A percentile compares a stretch with the other conserved stretches of the same genome.
Conservation (phyloP, 1,140 invertebrate species). For the Ostrea denselamellosa region DNA sequence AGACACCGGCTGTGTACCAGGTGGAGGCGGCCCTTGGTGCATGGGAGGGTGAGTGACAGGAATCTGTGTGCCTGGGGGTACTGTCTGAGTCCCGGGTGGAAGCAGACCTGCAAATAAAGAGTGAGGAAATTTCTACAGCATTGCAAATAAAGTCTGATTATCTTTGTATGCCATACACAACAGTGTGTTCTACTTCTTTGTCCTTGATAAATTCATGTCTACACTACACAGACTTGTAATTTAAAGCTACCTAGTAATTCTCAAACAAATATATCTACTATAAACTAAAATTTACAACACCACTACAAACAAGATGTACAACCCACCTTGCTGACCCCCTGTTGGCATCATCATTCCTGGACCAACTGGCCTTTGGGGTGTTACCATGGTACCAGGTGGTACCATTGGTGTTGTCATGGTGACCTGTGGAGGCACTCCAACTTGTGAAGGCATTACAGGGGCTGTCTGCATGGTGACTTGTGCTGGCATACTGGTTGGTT, state of each 20-base stretch:
- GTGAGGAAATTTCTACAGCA: neutral
- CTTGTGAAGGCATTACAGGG: neutral
- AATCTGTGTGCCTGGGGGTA: constrained; percentile 39
- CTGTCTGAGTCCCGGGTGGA: neutral
- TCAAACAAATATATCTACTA: neutral
- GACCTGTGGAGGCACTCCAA: constrained; percentile 5
- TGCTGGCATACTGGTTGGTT: neutral
- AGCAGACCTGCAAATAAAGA: neutral
- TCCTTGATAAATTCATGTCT: neutral
- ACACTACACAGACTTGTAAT: neutral
- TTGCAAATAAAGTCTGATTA: too few relatives aligned
- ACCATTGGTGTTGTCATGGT: neutral
- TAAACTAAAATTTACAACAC: too few relatives aligned
- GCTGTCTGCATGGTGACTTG: neutral
- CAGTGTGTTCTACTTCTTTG: neutral
- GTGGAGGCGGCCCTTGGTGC: constrained; percentile 47
- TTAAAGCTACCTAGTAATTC: neutral
- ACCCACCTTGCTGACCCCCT: neutral
- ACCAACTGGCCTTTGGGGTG: neutral
- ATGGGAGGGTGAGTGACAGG: constrained; percentile 41
- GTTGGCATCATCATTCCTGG: neutral
- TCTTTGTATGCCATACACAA: neutral
- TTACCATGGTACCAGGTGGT: neutral
- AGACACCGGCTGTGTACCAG: constrained; percentile 37
- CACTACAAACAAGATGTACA: neutral